Evolutionary conservation across 2,888 invertebrate genomes (phyloP).

Genomic region (Muschampia plurimacula): DNA sequence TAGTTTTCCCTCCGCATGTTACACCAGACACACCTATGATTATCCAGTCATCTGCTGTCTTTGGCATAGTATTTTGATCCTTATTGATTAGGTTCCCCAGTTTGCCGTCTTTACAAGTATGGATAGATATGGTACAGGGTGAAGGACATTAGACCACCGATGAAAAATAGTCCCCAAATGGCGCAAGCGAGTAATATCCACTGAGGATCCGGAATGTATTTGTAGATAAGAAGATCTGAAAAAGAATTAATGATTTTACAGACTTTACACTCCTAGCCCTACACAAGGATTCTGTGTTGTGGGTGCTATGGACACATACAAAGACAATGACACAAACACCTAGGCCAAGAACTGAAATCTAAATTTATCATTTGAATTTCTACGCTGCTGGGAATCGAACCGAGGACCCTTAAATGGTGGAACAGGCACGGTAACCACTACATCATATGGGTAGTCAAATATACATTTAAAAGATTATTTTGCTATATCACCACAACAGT

Average conservation of each 20-base stretch:
- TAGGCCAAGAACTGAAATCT: too few species aligned
- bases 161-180: conserved; percentile 86
- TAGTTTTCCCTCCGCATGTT: conserved; percentile 94
- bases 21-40: conserved; percentile 90
- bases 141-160: conserved; percentile 88
- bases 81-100: conserved; percentile 47
- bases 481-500: too few species aligned
- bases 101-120: conserved; percentile 43
- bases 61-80: conserved; percentile 8
- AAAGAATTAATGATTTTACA: neutral
- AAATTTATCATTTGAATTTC: too few species aligned
- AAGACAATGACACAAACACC: too few species aligned
- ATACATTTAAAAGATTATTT: too few species aligned
- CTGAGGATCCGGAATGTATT: conserved; percentile 82
- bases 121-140: conserved; percentile 85
- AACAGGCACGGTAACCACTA: too few species aligned
- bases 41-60: conserved; percentile 59
- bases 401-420: too few species aligned
- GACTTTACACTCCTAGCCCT: too few species aligned
- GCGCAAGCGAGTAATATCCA: conserved; percentile 87
- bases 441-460: too few species aligned
- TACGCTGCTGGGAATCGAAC: too few species aligned
- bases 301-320: too few species aligned
- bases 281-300: too few species aligned
- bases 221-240: conserved; percentile 80